A percentile compares a stretch with the other conserved stretches of the same genome.
phyloP scores from a whole-genome alignment of 1,140 invertebrate genomes.

The Drosophila murphyi region DNA sequence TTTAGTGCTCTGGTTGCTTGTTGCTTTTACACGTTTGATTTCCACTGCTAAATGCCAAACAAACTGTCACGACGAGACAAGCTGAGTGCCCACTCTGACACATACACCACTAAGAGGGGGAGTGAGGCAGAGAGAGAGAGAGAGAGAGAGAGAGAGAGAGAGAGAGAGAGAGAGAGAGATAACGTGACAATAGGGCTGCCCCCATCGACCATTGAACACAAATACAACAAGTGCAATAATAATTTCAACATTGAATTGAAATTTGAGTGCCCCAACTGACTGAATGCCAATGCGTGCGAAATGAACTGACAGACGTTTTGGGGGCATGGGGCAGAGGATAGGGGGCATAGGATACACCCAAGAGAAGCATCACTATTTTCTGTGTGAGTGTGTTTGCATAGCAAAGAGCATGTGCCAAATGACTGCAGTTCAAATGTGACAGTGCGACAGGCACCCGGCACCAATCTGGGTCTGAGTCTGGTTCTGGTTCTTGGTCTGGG shows the following conservation, averaged over 20 bases:
- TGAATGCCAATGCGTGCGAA: constrained; percentile 63
- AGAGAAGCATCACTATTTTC: constrained; percentile 8
- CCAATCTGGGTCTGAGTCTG: background rate
- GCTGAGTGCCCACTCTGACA: constrained; percentile 46
- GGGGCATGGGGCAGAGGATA: background rate
- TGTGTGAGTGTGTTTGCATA: constrained; percentile 40
- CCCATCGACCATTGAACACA: constrained; percentile 20
- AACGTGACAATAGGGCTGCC: constrained; percentile 40
- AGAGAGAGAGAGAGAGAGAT: background rate
- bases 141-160: background rate
- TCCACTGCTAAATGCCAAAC: constrained; percentile 72
- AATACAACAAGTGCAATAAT: constrained; percentile 74
- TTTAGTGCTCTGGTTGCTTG: constrained; percentile 50
- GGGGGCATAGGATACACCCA: constrained; percentile 8
- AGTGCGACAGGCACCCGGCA: constrained; percentile 48
- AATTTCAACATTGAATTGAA: constrained; percentile 75
- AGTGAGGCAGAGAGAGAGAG: background rate
- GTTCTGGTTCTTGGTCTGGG: background rate
- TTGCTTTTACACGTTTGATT: constrained; percentile 71
- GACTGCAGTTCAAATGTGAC: constrained; percentile 71
- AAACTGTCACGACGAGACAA: constrained; percentile 62
- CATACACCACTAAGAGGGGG: background rate
- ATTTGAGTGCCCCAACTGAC: constrained; percentile 59
- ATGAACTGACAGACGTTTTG: constrained; percentile 40
- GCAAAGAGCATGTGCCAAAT: constrained; percentile 65